phyloP scores from a whole-genome alignment of 2,797 vertebrate genomes.

The Phoebastria nigripes region DNA sequence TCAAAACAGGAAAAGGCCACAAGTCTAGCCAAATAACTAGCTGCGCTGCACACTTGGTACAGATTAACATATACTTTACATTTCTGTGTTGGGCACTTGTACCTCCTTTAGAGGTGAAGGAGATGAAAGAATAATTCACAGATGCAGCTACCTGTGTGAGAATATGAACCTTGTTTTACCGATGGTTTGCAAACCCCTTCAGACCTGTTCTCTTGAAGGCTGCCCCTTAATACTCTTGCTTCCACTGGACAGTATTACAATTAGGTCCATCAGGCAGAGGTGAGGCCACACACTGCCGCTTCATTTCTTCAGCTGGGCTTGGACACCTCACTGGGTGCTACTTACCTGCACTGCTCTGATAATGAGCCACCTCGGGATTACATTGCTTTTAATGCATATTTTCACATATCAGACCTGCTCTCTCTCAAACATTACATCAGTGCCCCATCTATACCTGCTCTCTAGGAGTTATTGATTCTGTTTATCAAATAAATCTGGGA shows the following conservation, averaged over 20 bases:
- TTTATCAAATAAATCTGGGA: background rate
- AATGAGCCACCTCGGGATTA: background rate
- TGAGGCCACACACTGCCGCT: background rate
- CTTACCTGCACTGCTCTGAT: background rate
- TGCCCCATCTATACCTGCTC: background rate
- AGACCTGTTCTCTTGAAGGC: background rate
- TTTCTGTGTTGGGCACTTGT: background rate
- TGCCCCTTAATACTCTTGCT: background rate
- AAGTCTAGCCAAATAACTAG: background rate
- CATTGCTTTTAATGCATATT: background rate
- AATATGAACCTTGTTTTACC: background rate
- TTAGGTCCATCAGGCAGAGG: background rate
- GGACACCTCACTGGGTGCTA: background rate
- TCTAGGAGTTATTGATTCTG: background rate
- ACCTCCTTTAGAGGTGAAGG: background rate
- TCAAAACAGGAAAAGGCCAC: background rate
- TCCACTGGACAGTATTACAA: background rate
- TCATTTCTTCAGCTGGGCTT: background rate
- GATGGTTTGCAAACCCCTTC: background rate
- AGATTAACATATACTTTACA: background rate
- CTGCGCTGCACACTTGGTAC: background rate
- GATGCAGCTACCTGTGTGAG: background rate
- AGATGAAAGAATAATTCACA: background rate
- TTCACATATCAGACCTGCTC: background rate
- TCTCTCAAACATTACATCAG: background rate